Evolutionary conservation across 2,797 vertebrate genomes (phyloP), one percentile per base, ranked within the genome.

Genomic region (Triplophysa yarkandensis): DNA sequence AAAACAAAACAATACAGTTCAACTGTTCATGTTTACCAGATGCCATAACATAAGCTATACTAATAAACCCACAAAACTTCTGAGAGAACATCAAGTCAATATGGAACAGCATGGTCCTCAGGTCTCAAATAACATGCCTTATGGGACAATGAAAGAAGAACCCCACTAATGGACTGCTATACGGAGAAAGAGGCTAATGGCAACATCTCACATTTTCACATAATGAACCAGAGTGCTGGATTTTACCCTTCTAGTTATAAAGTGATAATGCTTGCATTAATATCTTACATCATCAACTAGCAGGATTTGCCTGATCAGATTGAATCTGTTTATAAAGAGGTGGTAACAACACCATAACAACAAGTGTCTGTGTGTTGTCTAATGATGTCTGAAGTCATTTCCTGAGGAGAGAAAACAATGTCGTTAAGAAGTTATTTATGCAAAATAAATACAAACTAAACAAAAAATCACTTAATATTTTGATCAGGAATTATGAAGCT

Each of bases 91-190:
- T n/a, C 8, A 34, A 54, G 46, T 65, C 36, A 68, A 65, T 63
- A 39, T 8, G 68, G 76, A 81, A 80, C 63, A 78, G 50, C 28
- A 30, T 48, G 63, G n/a, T 77, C 71, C 67, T 83, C 68, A 16
- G 66, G 74, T 87, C 83, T 85, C 73, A 52, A 21, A 68, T 75
- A 75, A 50, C 73, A 75, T 68, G 23, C 30, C 52, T 67, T 58
- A 60, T 60, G 64, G 72, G 54, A 60, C 43, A 21, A 23, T 61
- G 54, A 50, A 75, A 75, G 54, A 68, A 13, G 44, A 68, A 23
- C 30, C 54, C 64, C 30, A 39, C 39, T 78, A 74, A 78, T 78
- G 77, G 65, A 48, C 63, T 32, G 21, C 57, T 74, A 23, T 67
- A 65, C 69, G 58, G 48, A 61, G 43, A 75, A 68, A 60, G 44